These are phyloP conservation scores for Dendropsophus ebraccatus DNA, from an alignment of 2,113 vertebrate genomes.

Conservation along the genomic window DNA sequence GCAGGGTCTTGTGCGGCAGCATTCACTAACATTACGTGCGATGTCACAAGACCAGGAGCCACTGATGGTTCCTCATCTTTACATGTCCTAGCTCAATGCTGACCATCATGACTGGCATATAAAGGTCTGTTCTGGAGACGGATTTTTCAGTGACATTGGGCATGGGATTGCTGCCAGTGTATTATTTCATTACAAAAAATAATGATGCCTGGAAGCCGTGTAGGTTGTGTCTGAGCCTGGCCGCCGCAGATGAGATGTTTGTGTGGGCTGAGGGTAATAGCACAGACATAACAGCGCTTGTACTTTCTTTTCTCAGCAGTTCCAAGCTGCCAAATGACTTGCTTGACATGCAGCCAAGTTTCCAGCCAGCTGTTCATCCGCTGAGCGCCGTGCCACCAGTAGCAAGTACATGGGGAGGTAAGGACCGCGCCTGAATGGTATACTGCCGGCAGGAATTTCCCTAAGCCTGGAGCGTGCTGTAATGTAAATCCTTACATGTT, in stretches of 20 bases:
- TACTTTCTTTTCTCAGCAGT: constrained; percentile 75
- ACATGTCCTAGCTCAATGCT: too few species aligned
- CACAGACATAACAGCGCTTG: constrained; percentile 62
- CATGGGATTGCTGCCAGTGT: not conserved
- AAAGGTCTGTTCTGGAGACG: not conserved
- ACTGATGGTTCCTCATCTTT: too few species aligned
- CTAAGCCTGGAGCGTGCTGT: not conserved
- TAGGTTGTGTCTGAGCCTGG: not conserved
- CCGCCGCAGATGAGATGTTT: not conserved
- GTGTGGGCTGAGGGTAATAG: constrained; percentile 33
- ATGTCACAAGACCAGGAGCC: too few species aligned
- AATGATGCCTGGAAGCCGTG: not conserved
- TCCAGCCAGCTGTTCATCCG: constrained; percentile 84
- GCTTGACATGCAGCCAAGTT: constrained; percentile 92
- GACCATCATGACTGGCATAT: too few species aligned
- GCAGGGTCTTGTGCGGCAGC: too few species aligned
- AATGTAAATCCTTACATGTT: not conserved
- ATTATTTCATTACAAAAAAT: not conserved
- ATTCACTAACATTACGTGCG: too few species aligned
- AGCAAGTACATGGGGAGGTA: constrained; percentile 94
- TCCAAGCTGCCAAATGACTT: constrained; percentile 91
- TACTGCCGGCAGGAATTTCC: constrained; percentile 13
- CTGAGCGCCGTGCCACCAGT: constrained; percentile 81
- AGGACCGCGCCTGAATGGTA: constrained; percentile 62
- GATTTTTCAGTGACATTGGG: not conserved